Conservation (phyloP, 2,888 invertebrate species). For the Eupithecia tripunctaria region DNA sequence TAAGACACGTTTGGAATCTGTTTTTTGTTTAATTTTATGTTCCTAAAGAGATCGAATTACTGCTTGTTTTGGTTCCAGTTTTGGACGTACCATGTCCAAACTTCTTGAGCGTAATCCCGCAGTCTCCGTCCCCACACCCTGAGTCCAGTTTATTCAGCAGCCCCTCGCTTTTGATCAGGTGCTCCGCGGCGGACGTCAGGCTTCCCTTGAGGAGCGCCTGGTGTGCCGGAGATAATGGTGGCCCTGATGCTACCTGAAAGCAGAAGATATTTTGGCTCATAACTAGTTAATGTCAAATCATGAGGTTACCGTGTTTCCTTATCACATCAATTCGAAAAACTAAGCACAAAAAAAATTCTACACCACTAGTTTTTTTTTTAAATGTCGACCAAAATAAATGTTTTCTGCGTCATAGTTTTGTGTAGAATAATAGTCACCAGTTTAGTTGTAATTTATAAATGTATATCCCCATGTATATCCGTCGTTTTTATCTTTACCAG, state of each 20-base stretch:
- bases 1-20: neutral
- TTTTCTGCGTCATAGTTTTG: too few relatives aligned
- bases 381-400: too few relatives aligned
- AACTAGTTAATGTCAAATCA: neutral
- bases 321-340: neutral
- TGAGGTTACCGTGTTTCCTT: neutral
- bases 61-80: neutral
- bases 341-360: too few relatives aligned
- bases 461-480: too few relatives aligned
- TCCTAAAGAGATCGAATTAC: neutral
- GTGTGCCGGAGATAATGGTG: constrained; percentile 54
- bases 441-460: too few relatives aligned
- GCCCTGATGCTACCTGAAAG: constrained; percentile 62
- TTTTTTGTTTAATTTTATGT: neutral
- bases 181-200: constrained; percentile 74
- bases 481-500: too few relatives aligned
- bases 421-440: too few relatives aligned
- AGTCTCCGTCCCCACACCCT: constrained; percentile 90
- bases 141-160: constrained; percentile 88
- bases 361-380: too few relatives aligned
- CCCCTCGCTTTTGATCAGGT: constrained; percentile 84
- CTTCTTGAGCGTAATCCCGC: constrained; percentile 87
- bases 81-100: constrained; percentile 81
- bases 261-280: neutral
- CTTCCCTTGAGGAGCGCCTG: constrained; percentile 66